Evolutionary conservation across 2,888 invertebrate species (phyloP).

Genomic region (Phalera bucephala): DNA sequence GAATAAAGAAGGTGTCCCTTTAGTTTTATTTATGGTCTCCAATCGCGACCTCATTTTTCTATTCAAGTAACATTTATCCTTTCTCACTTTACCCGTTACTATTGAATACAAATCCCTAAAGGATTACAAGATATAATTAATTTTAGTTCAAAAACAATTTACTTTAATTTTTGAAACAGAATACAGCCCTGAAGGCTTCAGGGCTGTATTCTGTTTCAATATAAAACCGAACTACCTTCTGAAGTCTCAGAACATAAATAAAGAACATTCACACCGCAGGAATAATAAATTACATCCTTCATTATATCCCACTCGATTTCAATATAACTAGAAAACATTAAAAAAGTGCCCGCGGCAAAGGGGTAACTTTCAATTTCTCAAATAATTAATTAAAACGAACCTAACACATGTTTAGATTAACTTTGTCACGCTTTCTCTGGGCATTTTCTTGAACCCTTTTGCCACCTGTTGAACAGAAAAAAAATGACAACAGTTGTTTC

Average conservation of each 20-base stretch:
- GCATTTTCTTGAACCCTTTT: slow-evolving; percentile 59
- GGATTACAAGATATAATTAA: no score
- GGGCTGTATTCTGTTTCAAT: no score
- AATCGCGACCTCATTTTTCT: no score
- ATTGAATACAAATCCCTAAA: no score
- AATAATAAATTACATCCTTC: slow-evolving; percentile 36
- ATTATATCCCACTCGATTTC: slow-evolving; percentile 32
- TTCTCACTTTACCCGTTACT: no score
- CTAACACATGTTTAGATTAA: slow-evolving; percentile 74
- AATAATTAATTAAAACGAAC: slow-evolving; percentile 72
- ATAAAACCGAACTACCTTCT: no score
- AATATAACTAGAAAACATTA: slow-evolving; percentile 32
- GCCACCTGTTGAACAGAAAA: slow-evolving; percentile 69
- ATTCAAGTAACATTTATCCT: no score
- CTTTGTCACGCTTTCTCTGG: slow-evolving; percentile 79
- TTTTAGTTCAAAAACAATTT: no score
- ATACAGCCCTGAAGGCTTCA: no score
- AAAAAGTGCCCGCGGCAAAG: slow-evolving; percentile 36
- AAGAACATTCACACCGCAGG: slow-evolving; percentile 24
- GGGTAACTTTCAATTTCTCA: slow-evolving; percentile 78
- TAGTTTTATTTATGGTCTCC: no score
- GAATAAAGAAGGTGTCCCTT: no score
- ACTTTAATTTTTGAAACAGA: no score
- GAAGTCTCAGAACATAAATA: neutral
- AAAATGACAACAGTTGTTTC: slow-evolving; percentile 70